A percentile compares a stretch with the other conserved stretches of the same genome.
These are phyloP conservation scores for Tetragonula clypearis DNA, from an alignment of 1,140 invertebrate genomes.

Conservation along the genomic window DNA sequence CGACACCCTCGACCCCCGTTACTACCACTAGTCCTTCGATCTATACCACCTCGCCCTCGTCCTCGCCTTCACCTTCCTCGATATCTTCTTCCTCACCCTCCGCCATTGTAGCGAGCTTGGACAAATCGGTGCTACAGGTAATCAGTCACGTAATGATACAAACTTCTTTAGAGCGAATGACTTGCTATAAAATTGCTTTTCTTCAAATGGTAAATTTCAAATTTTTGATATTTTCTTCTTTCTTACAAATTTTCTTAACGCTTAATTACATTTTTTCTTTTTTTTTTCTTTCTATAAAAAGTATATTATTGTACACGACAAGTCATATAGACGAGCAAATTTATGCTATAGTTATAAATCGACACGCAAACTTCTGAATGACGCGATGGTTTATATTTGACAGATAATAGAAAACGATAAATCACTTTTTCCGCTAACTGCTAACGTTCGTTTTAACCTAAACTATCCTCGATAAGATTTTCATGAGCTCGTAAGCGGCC, in stretches of 20 bases:
- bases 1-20: constrained; percentile 69
- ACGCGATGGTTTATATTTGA: background rate
- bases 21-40: constrained; percentile 61
- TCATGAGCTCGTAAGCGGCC: background rate
- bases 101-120: constrained; percentile 83
- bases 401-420: background rate
- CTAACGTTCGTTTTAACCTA: too few species aligned
- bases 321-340: background rate
- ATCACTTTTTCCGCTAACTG: background rate
- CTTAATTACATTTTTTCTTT: too few species aligned
- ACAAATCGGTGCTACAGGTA: constrained; percentile 86
- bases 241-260: too few species aligned
- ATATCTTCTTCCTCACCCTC: constrained; percentile 67
- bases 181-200: background rate
- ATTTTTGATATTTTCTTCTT: too few species aligned
- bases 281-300: background rate
- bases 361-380: too few species aligned
- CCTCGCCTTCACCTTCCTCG: constrained; percentile 55
- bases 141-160: background rate
- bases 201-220: background rate
- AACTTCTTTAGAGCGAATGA: too few species aligned
- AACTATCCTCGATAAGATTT: background rate
- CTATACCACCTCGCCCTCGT: constrained; percentile 62
- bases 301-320: background rate
- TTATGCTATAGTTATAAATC: too few species aligned